Percentiles rank a stretch among this genome's conserved stretches.
Conservation (phyloP, 37 sponge, comb jelly and placozoan genomes). For the Theonella swinhoei region DNA sequence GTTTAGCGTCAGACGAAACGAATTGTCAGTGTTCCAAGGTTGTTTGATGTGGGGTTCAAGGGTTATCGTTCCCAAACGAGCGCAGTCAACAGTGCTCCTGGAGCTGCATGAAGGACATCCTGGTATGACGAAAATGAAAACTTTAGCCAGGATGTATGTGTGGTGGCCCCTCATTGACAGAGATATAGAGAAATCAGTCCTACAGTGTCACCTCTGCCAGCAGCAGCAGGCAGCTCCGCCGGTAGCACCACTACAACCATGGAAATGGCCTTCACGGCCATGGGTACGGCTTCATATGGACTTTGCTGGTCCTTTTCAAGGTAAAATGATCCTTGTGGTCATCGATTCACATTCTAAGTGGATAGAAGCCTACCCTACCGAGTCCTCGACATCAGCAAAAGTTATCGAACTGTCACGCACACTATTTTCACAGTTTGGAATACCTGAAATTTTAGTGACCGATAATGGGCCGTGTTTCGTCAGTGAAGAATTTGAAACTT, state of each 20-base stretch:
- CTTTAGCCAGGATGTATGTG: constrained; percentile 6
- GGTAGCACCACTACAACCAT: background rate
- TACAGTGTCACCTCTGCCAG: background rate
- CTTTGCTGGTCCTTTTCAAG: too few relatives aligned
- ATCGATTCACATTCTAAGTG: too few relatives aligned
- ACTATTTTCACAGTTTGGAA: constrained; percentile 23
- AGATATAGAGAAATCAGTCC: background rate
- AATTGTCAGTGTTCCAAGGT: too few relatives aligned
- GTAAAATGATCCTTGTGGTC: too few relatives aligned
- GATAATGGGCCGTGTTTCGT: constrained; percentile 38
- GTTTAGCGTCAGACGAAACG: background rate
- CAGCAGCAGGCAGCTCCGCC: background rate
- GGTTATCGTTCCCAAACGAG: constrained; percentile 5
- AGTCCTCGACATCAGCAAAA: constrained; percentile 16
- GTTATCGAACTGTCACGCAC: constrained; percentile 10
- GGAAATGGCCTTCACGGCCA: too few relatives aligned
- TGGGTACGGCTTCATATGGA: constrained; percentile 1
- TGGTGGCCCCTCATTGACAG: background rate
- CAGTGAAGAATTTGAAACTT: constrained; percentile 34
- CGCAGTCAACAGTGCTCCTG: background rate
- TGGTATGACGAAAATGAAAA: background rate
- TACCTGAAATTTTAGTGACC: constrained; percentile 19
- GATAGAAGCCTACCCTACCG: constrained; percentile 4
- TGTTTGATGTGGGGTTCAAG: constrained; percentile 8
- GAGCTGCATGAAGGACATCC: constrained; percentile 2